Conservation (phyloP, 1,140 invertebrate genomes). For the Oncopodura yosiiana region DNA sequence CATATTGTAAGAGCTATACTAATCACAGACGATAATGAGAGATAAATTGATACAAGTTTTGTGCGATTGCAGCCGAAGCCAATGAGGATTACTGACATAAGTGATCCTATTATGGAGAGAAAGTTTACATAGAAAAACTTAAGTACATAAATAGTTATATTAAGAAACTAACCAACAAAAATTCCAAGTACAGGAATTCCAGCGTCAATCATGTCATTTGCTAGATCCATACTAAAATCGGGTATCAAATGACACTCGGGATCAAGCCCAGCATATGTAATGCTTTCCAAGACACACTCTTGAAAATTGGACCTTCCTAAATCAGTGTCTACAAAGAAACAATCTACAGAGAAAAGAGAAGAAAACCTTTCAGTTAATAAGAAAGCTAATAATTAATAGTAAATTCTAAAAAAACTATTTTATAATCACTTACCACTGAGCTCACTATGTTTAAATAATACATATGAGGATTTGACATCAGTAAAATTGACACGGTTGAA, state of each 20-base stretch:
- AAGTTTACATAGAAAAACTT: no score
- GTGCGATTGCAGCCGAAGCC: conserved; percentile 10
- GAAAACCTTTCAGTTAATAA: no score
- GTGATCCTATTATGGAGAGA: no score
- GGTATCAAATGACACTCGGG: conserved; percentile 33
- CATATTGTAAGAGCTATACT: conserved; percentile 27
- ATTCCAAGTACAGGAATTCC: conserved; percentile 33
- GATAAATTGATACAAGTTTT: conserved; percentile 18
- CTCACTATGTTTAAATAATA: conserved; percentile 32
- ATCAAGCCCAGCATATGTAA: conserved; percentile 33
- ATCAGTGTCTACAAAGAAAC: conserved; percentile 33
- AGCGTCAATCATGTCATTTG: conserved; percentile 30
- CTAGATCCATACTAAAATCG: conserved; percentile 34
- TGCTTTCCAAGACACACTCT: conserved; percentile 29
- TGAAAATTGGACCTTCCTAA: conserved; percentile 31
- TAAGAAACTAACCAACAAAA: no score
- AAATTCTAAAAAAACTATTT: no score
- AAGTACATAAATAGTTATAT: no score
- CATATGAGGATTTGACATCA: conserved; percentile 32
- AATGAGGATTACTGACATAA: conserved; percentile 18
- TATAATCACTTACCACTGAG: no score
- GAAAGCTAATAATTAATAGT: no score
- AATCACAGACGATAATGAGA: conserved; percentile 23
- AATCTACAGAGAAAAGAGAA: no score
- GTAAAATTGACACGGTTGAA: conserved; percentile 35